Evolutionary conservation across 2,888 invertebrate genomes (phyloP).

Genomic region (Lochmaea capreae): DNA sequence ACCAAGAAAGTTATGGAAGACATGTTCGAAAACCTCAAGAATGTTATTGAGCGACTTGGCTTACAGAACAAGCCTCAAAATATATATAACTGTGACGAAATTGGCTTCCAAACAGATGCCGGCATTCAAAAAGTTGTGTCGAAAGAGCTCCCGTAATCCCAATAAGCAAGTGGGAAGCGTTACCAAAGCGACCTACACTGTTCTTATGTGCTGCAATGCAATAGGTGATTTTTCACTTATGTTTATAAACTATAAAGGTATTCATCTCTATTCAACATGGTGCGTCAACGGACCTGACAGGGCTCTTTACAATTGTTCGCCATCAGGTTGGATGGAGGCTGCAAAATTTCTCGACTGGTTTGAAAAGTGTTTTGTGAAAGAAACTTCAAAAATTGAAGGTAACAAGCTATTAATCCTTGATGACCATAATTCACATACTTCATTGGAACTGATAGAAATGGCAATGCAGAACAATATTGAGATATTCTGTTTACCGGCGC

Average conservation of each 20-base stretch:
- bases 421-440: conserved; percentile 43
- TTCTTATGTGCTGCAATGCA: conserved; percentile 44
- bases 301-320: conserved; percentile 42
- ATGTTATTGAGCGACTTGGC: conserved; percentile 9
- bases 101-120: conserved; percentile 44
- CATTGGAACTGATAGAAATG: conserved; percentile 34
- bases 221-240: conserved; percentile 38
- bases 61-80: conserved; percentile 42
- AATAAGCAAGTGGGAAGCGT: conserved; percentile 39
- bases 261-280: conserved; percentile 40
- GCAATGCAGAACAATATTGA: conserved; percentile 38
- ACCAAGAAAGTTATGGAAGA: conserved; percentile 36
- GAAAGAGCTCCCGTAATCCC: conserved; percentile 34
- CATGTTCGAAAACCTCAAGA: conserved; percentile 35
- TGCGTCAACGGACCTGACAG: conserved; percentile 33
- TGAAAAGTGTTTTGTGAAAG: conserved; percentile 37
- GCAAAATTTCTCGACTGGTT: conserved; percentile 44
- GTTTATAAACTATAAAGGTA: conserved; percentile 44
- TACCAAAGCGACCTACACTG: conserved; percentile 41
- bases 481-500: conserved; percentile 37
- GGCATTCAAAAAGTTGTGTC: conserved; percentile 42
- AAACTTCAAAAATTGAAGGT: conserved; percentile 32
- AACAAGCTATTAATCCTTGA: conserved; percentile 41
- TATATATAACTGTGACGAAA: conserved; percentile 42
- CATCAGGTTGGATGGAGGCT: conserved; percentile 45